Percentiles rank a stretch among this genome's conserved stretches.
These are phyloP conservation scores for Drosophila fulvimacula DNA, from an alignment of 2,888 invertebrate species.

Conservation along the genomic window DNA sequence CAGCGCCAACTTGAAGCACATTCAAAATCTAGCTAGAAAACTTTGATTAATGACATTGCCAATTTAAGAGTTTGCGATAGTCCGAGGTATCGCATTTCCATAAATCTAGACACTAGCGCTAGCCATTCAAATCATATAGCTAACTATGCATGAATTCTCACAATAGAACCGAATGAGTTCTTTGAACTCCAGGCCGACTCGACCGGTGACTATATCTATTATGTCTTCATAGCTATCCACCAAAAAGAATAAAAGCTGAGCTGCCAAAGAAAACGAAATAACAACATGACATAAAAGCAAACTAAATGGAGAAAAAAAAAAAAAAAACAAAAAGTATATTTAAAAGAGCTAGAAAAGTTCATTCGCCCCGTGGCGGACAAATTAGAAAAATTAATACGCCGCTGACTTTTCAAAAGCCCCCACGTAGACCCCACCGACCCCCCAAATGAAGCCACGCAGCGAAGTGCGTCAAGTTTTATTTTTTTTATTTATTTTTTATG, in stretches of 20 bases:
- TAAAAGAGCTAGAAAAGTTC: slow-evolving; percentile 64
- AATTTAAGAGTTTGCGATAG: slow-evolving; percentile 51
- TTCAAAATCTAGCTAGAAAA: slow-evolving; percentile 13
- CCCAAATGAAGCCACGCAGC: slow-evolving; percentile 44
- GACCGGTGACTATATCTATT: slow-evolving; percentile 67
- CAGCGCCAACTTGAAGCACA: slow-evolving; percentile 30
- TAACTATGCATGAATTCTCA: slow-evolving; percentile 70
- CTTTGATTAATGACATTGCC: slow-evolving; percentile 66
- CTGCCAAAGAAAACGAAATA: slow-evolving; percentile 74
- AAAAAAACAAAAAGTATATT: slow-evolving; percentile 26
- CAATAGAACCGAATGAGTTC: slow-evolving; percentile 69
- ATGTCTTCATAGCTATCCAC: slow-evolving; percentile 70
- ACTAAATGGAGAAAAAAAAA: slow-evolving; percentile 33
- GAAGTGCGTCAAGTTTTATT: slow-evolving; percentile 60
- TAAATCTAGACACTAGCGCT: slow-evolving; percentile 58
- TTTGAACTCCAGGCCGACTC: slow-evolving; percentile 59
- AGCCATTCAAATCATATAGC: slow-evolving; percentile 56
- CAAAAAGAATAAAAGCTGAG: slow-evolving; percentile 45
- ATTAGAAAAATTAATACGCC: slow-evolving; percentile 79
- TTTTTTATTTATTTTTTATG: slow-evolving; percentile 57
- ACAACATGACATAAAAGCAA: slow-evolving; percentile 72
- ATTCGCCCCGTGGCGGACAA: slow-evolving; percentile 73
- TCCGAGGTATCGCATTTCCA: slow-evolving; percentile 61
- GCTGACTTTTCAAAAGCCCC: slow-evolving; percentile 60
- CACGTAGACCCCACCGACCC: slow-evolving; percentile 16